Base-by-base conservation (phyloP, 2,888 invertebrate species). In the Bombyx huttoni region DNA sequence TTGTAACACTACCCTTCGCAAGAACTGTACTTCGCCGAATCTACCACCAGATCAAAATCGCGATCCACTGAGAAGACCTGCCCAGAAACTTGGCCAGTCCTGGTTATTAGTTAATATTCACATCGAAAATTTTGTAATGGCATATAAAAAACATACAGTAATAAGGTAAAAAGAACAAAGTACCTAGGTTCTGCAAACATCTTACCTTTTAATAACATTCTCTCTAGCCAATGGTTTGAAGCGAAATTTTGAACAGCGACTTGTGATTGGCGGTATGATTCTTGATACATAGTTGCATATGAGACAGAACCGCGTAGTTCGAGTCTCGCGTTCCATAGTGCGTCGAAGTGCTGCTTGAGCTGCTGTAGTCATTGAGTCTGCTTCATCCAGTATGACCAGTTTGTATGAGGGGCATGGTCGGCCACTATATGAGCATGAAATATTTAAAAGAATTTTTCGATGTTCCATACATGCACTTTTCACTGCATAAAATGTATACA, bases 271-370 rank as follows among this genome's bases (percentile, higher is more conserved):
- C 57, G 98, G 97, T 67, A 99, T 99, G 56, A 99, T 99, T 51
- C 98, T 91, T 0, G 98, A 98, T 0, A 99, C 96, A 77, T 99
- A 99, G 80, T 99, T 99, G 83, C 99, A 99, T 63, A 99, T 96
- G 33, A 99, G 90, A 78, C 99, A 99, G 82, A 99, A 99, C 49
- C 99, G 89, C 0, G 99, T 99, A 3, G 96, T 96, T 61, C 94
- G 93, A 0, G 97, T 95, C 78, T 99, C 95, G 65, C 95, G 94
- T 76, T 99, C 99, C 96, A 99, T 99, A 1, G 98, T 99, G 56
- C 99, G 92, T 56, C 99, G 92, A 14, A 99, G 85, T 0, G 99
- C 99, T 9, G 99, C 94, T 57, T 99, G 99, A 0, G 99, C 99
- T 5, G 97, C 95, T 60, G 91, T 91, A 0, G 99, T 99, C 99